phyloP scores from a whole-genome alignment of 1,140 invertebrate genomes.

The Onthophagus taurus region DNA sequence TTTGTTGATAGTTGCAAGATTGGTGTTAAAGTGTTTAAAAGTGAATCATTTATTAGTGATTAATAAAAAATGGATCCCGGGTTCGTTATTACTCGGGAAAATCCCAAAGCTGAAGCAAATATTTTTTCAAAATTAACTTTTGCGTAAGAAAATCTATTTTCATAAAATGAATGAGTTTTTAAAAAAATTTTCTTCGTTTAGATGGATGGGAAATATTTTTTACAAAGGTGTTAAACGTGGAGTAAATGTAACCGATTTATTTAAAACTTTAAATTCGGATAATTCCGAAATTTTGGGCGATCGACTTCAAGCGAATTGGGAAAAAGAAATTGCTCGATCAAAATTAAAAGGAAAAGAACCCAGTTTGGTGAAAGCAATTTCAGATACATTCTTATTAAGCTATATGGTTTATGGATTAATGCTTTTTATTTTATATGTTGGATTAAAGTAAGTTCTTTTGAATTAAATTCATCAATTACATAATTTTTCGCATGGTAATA shows the following conservation, averaged over 20 bases:
- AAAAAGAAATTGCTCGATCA: not conserved
- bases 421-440: not conserved
- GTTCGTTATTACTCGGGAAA: not conserved
- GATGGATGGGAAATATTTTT: conserved; percentile 7
- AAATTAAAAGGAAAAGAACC: conserved; percentile 4
- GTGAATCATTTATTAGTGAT: too few species aligned
- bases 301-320: conserved; percentile 9
- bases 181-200: not conserved
- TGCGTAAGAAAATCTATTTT: not conserved
- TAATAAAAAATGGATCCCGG: conserved; percentile 9
- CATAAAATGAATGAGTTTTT: not conserved
- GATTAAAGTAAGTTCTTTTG: conserved; percentile 7
- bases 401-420: conserved; percentile 4
- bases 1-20: too few species aligned
- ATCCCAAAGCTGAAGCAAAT: not conserved
- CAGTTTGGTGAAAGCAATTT: not conserved
- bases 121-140: not conserved
- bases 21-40: too few species aligned
- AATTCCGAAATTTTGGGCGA: not conserved
- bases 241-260: not conserved
- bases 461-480: too few species aligned
- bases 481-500: too few species aligned
- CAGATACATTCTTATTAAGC: not conserved
- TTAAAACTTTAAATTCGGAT: not conserved
- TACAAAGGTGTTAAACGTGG: conserved; percentile 1